Evolutionary conservation across 1,140 invertebrate species (phyloP), one percentile per base, ranked within the genome.

Genomic region (Mactra quadrangularis): DNA sequence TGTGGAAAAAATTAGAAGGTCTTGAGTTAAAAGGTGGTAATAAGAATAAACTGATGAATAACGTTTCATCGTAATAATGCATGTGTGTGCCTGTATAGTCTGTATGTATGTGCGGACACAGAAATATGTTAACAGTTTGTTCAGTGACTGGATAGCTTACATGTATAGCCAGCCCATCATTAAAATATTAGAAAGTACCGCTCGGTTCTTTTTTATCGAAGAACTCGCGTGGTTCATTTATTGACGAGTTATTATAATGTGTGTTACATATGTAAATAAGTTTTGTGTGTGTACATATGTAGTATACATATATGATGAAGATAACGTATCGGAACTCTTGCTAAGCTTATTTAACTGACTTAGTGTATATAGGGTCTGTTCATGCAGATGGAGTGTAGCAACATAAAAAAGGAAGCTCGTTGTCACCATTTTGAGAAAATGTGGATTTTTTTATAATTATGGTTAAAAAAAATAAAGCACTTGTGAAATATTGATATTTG

Each of bases 1-100:
- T 93, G 29, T 93, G 92, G 93, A 92, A 90, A 64, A 90, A 90
- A 85, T 87, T 94, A 70, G 92, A 93, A 60, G 90, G 90, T 62
- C 84, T 93, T 68, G 89, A 92, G 81, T 64, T 92, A 15, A 91
- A 90, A 74, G 88, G 86, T 83, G 89, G 85, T 81, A 88, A 87
- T 41, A 88, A 89, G 76, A 91, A 86, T 57, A 86, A 81, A 74
- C 71, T 74, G 13, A 55, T 82, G 29, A 82, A 82, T 66, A 74
- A 75, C 45, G 60, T 82, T 29, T 74, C 70, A 47, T 82, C 52
- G 22, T 76, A 62, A 62, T 60, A 62, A 19, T 47, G 38, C 57
- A 45, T 62, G 53, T 22, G 57, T 50, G 64, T 68, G 64, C 64
- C 64, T 68, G 64, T 68, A 38, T n/a, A 22, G 64, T 47, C 64